Evolutionary conservation across 2,888 invertebrate species (phyloP).

Genomic region (Endotricha flammealis): DNA sequence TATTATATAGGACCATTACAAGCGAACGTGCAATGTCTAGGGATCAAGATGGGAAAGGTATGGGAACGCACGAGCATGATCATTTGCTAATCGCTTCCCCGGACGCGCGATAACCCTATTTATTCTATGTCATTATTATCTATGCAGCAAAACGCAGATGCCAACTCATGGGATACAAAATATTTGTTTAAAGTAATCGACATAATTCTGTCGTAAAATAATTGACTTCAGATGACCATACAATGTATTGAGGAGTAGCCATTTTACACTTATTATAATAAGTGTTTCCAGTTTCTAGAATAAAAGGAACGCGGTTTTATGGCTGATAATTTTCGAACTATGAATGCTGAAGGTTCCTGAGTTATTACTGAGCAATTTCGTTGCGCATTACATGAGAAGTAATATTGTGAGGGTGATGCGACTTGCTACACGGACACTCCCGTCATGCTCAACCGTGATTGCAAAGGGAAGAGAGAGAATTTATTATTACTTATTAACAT

Average conservation of each 20-base stretch:
- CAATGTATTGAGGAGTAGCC: conserved; percentile 40
- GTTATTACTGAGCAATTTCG: conserved; percentile 71
- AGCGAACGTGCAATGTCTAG: conserved; percentile 60
- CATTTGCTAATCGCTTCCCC: conserved; percentile 41
- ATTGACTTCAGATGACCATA: conserved; percentile 33
- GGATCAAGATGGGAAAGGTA: conserved; percentile 51
- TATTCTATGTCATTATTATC: conserved; percentile 25
- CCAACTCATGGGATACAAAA: background rate
- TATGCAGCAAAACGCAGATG: background rate
- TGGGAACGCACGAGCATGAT: conserved; percentile 46
- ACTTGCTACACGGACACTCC: conserved; percentile 59
- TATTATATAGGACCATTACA: conserved; percentile 67
- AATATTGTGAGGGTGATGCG: conserved; percentile 57
- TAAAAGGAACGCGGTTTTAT: conserved; percentile 67
- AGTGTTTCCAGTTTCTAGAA: conserved; percentile 55
- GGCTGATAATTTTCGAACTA: conserved; percentile 75
- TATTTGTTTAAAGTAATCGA: conserved; percentile 6
- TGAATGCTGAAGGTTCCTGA: conserved; percentile 63
- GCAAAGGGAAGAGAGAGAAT: conserved; percentile 32
- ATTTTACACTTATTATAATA: conserved; percentile 50
- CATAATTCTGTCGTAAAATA: conserved; percentile 32
- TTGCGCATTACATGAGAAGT: conserved; percentile 57
- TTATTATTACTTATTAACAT: conserved; percentile 33
- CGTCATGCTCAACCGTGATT: conserved; percentile 49
- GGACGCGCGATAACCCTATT: conserved; percentile 23